phyloP scores from a whole-genome alignment of 2,888 invertebrate genomes.

The Melanotus villosus region DNA sequence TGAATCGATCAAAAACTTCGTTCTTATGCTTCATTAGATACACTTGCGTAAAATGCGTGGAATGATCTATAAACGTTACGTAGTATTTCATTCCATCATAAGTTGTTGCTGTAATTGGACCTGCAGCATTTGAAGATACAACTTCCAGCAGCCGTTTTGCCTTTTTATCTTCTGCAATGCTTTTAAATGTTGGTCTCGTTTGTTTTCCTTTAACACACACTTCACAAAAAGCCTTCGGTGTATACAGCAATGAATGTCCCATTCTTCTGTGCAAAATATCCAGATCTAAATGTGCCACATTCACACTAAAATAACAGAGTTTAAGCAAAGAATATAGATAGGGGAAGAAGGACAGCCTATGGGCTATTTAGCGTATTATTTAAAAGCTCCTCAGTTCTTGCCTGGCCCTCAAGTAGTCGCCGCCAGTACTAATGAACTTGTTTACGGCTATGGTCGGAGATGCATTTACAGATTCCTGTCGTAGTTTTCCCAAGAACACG shows the following conservation, averaged over 20 bases:
- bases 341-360: too few species aligned
- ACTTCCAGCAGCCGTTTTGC: constrained; percentile 46
- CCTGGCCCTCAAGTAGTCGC: too few species aligned
- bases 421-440: too few species aligned
- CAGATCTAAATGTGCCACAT: too few species aligned
- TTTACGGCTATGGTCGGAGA: too few species aligned
- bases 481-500: too few species aligned
- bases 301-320: not conserved
- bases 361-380: too few species aligned
- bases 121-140: constrained; percentile 43
- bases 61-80: constrained; percentile 49
- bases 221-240: constrained; percentile 46
- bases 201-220: constrained; percentile 49
- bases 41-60: constrained; percentile 39
- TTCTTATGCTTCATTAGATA: constrained; percentile 42
- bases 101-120: constrained; percentile 42
- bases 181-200: constrained; percentile 35
- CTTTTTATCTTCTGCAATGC: constrained; percentile 43
- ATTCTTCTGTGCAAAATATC: constrained; percentile 48
- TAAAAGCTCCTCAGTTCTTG: too few species aligned
- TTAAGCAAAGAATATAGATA: too few species aligned
- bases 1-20: constrained; percentile 41
- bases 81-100: constrained; percentile 43
- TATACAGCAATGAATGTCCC: constrained; percentile 51
- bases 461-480: too few species aligned